These are phyloP conservation scores for Cyclargus thomasi DNA, from an alignment of 1,140 invertebrate species.

Conservation along the genomic window DNA sequence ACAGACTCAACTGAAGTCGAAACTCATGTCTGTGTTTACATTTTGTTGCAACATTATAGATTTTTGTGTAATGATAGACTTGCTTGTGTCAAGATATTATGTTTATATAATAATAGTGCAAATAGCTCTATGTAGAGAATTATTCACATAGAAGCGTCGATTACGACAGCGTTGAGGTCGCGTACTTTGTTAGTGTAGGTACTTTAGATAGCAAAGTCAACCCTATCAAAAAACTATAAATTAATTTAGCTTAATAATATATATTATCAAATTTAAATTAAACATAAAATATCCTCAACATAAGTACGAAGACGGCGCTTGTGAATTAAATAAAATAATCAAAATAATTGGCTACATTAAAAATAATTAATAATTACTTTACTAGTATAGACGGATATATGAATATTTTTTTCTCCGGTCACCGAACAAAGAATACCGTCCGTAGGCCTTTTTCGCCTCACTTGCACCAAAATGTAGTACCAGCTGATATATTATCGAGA, in stretches of 20 bases:
- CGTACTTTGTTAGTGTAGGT: no score
- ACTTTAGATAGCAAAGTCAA: no score
- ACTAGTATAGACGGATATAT: conserved; percentile 14
- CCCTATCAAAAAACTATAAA: not conserved
- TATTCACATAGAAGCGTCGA: not conserved
- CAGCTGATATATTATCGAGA: no score
- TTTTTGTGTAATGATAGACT: not conserved
- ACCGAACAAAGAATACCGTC: not conserved
- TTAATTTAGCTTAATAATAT: not conserved
- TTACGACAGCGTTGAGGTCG: not conserved
- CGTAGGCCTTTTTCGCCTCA: not conserved
- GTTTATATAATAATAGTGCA: no score
- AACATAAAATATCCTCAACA: conserved; percentile 10
- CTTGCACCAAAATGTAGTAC: not conserved
- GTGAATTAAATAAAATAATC: conserved; percentile 15
- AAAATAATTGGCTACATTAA: conserved; percentile 12
- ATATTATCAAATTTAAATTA: conserved; percentile 14
- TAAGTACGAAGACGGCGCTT: conserved; percentile 19
- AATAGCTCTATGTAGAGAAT: not conserved
- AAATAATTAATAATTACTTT: conserved; percentile 13
- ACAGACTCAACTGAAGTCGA: no score
- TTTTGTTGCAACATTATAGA: conserved; percentile 2
- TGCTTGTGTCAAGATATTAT: not conserved
- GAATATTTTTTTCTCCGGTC: not conserved
- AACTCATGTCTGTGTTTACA: not conserved